Evolutionary conservation across 2,113 vertebrate species (phyloP).

Genomic region (Acrocephalus kingi): DNA sequence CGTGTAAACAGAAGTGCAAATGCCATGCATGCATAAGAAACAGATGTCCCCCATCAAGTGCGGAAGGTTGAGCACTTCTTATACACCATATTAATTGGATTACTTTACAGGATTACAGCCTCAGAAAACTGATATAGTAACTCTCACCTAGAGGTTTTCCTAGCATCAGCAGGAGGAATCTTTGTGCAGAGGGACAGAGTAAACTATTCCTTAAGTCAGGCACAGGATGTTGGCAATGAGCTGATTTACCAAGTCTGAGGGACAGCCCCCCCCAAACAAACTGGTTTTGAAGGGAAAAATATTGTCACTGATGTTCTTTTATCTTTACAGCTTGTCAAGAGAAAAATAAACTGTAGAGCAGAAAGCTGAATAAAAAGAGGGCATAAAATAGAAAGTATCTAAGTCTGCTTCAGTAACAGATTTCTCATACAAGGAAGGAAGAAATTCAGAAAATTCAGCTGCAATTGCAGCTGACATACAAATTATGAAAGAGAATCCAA

Average conservation of each 20-base stretch:
- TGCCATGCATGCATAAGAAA: constrained; percentile 7
- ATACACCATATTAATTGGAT: neutral
- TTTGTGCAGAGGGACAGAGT: neutral
- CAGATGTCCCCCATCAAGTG: neutral
- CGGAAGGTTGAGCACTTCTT: neutral
- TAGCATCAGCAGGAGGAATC: neutral
- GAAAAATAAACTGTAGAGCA: neutral
- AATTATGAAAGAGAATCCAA: neutral
- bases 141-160: neutral
- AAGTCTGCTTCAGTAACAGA: neutral
- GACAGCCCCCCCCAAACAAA: neutral
- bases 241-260: neutral
- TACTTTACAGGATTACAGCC: neutral
- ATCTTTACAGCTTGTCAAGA: neutral
- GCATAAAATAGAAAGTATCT: neutral
- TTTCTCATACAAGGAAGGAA: neutral
- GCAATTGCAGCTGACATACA: neutral
- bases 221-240: neutral
- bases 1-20: neutral
- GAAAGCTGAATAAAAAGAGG: neutral
- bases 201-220: neutral
- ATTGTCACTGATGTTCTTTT: neutral
- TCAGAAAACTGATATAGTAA: neutral
- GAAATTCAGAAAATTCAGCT: neutral
- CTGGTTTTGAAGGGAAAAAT: neutral